Evolutionary conservation across 2,888 invertebrate genomes (phyloP), one percentile per base, ranked within the genome.

Genomic region (Drosophila bunnanda): DNA sequence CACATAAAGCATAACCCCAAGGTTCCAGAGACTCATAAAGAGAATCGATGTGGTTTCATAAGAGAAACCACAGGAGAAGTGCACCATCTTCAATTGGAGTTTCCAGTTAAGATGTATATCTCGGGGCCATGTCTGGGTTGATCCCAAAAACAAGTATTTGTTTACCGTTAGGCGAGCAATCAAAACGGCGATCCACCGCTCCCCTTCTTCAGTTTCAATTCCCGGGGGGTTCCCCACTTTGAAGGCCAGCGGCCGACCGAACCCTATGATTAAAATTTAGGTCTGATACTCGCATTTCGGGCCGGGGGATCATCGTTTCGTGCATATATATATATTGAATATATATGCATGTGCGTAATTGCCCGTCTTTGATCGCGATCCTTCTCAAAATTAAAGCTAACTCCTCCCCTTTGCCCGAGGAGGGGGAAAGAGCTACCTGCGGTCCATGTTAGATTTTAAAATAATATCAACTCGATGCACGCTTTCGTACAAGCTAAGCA

Each of bases 161-260:
- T 82, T 80, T 88, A 83, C 83, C 83, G 83, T 83, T 83, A 83
- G 80, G 53, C n/a, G 52, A 54, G 61, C 73, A 84, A 87, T 88
- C 85, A 87, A 87, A 87, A 87, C 88, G 82, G 75, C 73, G 57
- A 15, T 56, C 36, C 32, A n/a, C 30, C 22, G 15, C 30, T 25
- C 46, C 25, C 30, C 17, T 30, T 55, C 32, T 43, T 8, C 4
- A n/a, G 44, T 0, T 10, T 46, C 52, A 15, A 39, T 44, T 32
- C 32, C 52, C 17, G 39, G 39, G 36, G 44, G 39, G 10, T n/a
- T 36, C 56, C 87, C 84, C 76, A 85, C 75, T 76, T 75, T 67
- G 78, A 82, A 88, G 78, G 83, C 86, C 88, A 76, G 61, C 66
- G 75, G 75, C 87, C 76, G 72, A 72, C 76, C 59, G 28, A 71